Percentiles rank a stretch among this genome's conserved stretches.
Evolutionary conservation across 2,113 vertebrate genomes (phyloP).

Genomic region (Dicentrarchus labrax): DNA sequence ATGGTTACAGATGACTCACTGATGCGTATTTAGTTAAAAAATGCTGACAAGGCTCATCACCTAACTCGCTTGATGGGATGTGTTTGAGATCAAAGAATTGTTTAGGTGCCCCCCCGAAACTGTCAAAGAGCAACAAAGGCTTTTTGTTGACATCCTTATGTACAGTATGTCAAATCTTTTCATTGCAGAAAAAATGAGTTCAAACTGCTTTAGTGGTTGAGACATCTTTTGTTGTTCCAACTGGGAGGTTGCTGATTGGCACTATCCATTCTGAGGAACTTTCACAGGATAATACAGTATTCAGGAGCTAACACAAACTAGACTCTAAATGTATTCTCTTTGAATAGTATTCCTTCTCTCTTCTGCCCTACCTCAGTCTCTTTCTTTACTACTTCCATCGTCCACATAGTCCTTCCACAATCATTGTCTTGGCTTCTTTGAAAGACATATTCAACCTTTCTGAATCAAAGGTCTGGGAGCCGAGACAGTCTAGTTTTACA

Average conservation of each 20-base stretch:
- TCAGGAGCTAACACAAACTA: constrained; percentile 2
- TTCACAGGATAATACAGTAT: constrained; percentile 11
- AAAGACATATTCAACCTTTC: constrained; percentile 14
- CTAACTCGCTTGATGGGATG: constrained; percentile 8
- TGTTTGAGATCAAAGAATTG: constrained; percentile 54
- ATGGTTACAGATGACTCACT: not conserved
- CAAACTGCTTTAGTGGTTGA: constrained; percentile 40
- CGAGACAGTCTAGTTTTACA: constrained; percentile 10
- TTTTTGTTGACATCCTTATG: constrained; percentile 30
- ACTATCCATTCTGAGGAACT: constrained; percentile 9
- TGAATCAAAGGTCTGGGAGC: not conserved
- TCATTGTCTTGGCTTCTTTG: constrained; percentile 17
- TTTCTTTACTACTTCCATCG: constrained; percentile 21
- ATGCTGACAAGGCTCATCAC: constrained; percentile 12
- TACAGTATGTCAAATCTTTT: constrained; percentile 46
- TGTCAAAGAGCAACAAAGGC: constrained; percentile 43
- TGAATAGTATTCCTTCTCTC: constrained; percentile 10
- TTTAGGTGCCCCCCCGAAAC: constrained; percentile 26
- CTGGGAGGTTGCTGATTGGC: constrained; percentile 46
- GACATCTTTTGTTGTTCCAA: constrained; percentile 45
- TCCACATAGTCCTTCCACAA: not conserved
- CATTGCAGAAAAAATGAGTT: constrained; percentile 33
- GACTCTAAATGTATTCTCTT: constrained; percentile 39
- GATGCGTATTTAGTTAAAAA: constrained; percentile 28
- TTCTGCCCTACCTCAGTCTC: not conserved